phyloP scores from a whole-genome alignment of 92 coral and sea anemone species.

The Porites lobata region DNA sequence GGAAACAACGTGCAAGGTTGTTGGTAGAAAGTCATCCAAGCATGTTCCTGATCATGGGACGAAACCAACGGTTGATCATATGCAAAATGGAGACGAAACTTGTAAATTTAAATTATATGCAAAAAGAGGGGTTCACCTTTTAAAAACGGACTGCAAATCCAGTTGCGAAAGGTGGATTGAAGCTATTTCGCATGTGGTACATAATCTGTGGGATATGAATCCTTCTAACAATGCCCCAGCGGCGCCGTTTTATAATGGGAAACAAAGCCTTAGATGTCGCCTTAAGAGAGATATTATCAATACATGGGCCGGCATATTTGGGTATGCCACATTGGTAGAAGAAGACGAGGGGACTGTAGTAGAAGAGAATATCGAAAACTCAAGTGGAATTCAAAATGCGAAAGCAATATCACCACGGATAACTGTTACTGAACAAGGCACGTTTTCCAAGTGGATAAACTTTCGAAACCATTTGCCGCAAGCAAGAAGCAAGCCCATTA shows the following conservation, averaged over 20 bases:
- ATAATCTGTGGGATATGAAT: slow-evolving; percentile 11
- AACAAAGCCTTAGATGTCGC: not conserved
- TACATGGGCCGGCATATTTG: slow-evolving; percentile 10
- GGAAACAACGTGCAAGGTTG: slow-evolving; percentile 65
- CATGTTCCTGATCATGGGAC: not conserved
- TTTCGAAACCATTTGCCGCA: not conserved
- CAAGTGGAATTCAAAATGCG: not conserved
- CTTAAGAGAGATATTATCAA: not conserved
- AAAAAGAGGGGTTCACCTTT: slow-evolving; percentile 78
- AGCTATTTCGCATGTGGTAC: slow-evolving; percentile 55
- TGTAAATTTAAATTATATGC: slow-evolving; percentile 78
- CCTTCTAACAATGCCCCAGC: not conserved
- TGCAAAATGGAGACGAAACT: slow-evolving; percentile 19
- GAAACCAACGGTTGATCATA: not conserved
- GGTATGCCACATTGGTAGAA: slow-evolving; percentile 9
- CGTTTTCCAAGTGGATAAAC: slow-evolving; percentile 4
- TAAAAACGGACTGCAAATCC: slow-evolving; percentile 72
- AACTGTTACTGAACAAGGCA: not conserved
- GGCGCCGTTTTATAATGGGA: not conserved
- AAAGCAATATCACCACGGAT: not conserved
- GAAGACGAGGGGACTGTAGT: not conserved
- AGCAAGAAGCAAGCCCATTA: not conserved
- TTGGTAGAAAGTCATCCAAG: slow-evolving; percentile 32
- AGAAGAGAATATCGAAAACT: not conserved
- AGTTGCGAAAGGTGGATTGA: slow-evolving; percentile 76